Base-by-base conservation (phyloP, 2,888 invertebrate genomes). In the Mythimna ferrago region DNA sequence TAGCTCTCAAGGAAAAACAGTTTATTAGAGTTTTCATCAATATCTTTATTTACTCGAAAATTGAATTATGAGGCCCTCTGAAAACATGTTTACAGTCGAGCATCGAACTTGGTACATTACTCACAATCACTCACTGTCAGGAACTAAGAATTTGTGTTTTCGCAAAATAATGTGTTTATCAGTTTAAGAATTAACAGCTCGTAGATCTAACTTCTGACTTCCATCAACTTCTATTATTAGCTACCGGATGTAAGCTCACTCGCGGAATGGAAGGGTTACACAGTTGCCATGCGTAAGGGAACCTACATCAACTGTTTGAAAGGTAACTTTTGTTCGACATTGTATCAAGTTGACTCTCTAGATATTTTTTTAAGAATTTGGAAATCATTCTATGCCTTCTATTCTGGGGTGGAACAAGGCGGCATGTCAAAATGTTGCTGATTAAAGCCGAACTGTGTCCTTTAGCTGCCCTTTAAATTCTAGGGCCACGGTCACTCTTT, bases 51-150 rank as follows among this genome's bases (percentile, higher is more conserved):
- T 63, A 51, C 21, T 41, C 21, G 19, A 32, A 67, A 66, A 60
- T 56, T 44, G 58, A 75, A 75, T 71, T 44, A 66, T 32, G 35
- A 66, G 32, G 64, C 35, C 57, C 32, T 71, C 38, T 67, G 64
- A 80, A 83, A 81, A 79, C 71, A 68, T 82, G 78, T 84, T 82
- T 84, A 81, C 78, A 81, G 66, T 6, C 51, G 38, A 51, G 53
- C 70, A 80, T 72, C 77, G 69, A 83, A 76, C 60, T 41, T 71
- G 71, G 80, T 61, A 74, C 81, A 83, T 81, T 81, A 83, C 69
- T 74, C 70, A 68, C 68, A 51, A 78, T 83, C 81, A 81, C 78
- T 78, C 82, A 82, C 51, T 66, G 77, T 83, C 84, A 74, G 60
- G 35, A 66, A 38, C 66, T 69, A 53, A 62, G 74, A 61, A 56